Evolutionary conservation across 2,888 invertebrate species (phyloP), one percentile per base, ranked within the genome.

Genomic region (Aleiodes testaceus): DNA sequence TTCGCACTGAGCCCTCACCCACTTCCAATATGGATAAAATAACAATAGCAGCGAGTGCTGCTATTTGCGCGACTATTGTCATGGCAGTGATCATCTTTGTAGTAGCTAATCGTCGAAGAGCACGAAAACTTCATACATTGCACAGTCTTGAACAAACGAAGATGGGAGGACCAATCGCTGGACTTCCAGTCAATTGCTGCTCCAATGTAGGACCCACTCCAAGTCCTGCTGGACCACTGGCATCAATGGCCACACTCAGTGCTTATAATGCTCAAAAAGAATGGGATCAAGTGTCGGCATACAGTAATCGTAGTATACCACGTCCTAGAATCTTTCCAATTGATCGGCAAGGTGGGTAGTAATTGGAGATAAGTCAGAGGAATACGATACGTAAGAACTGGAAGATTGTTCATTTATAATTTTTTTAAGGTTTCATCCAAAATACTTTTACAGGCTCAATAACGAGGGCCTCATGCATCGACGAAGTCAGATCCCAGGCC

Each of bases 1-100:
- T 97, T 70, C 92, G 96, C 75, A 96, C 96, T 2, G 94, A 94
- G 61, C 92, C 93, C 61, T 92, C 95, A 16, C 93, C 94, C 59
- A 93, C 95, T 66, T 94, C 95, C 69, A 95, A 96, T 88, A 96
- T 97, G 95, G 97, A 97, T 89, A 97, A 96, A 88, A 96, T 97
- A 83, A 97, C 97, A 66, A 97, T 97, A 82, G 96, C 95, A 22
- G 96, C 96, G 3, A 95, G 96, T 83, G 96, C 96, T 18, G 96
- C 96, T 70, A 97, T 97, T 84, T 97, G 97, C 87, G 95, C 95
- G 50, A 96, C 96, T 50, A 96, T 97, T 80, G 94, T 97, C 72
- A 92, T 96, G 55, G 97, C 96, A 0, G 95, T 97, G 70, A 93
- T 97, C 78, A 93, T 97, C 77, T 96, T 97, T 87, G 93, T 97